Evolutionary conservation across 2,888 invertebrate species (phyloP).

Genomic region (Emesis furor): DNA sequence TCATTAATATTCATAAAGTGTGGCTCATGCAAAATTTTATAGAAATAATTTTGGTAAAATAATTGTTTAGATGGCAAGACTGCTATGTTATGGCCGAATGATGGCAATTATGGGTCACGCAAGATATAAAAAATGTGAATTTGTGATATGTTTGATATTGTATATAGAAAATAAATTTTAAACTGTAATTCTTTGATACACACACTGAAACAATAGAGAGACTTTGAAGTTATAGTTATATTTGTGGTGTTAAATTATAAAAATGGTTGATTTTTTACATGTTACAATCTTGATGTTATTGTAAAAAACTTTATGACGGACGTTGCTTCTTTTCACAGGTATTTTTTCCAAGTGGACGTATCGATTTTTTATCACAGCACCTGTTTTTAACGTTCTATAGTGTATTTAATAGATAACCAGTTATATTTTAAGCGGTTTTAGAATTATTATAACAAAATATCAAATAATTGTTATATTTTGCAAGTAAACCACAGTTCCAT

Average conservation of each 20-base stretch:
- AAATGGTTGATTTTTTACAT: conserved; percentile 79
- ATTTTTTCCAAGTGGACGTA: conserved; percentile 73
- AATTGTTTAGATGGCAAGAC: neutral
- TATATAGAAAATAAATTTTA: conserved; percentile 74
- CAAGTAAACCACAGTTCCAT: neutral
- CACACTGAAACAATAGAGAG: conserved; percentile 45
- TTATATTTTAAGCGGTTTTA: neutral
- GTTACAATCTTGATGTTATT: conserved; percentile 82
- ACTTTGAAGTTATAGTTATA: conserved; percentile 31
- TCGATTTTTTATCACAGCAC: conserved; percentile 79
- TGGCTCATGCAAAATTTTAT: neutral
- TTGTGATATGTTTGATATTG: conserved; percentile 79
- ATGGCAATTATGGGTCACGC: conserved; percentile 77
- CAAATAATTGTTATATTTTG: neutral
- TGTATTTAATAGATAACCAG: neutral
- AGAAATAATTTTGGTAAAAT: neutral
- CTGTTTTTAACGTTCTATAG: neutral
- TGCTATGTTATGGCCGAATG: conserved; percentile 1
- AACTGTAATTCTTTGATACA: conserved; percentile 36
- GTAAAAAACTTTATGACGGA: conserved; percentile 61
- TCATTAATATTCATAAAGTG: no score
- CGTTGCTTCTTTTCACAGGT: conserved; percentile 38
- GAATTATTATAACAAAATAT: neutral
- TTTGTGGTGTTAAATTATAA: conserved; percentile 48
- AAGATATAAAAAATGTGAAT: conserved; percentile 82